phyloP scores from a whole-genome alignment of 92 coral and sea anemone species.

The Actinostola sp. region DNA sequence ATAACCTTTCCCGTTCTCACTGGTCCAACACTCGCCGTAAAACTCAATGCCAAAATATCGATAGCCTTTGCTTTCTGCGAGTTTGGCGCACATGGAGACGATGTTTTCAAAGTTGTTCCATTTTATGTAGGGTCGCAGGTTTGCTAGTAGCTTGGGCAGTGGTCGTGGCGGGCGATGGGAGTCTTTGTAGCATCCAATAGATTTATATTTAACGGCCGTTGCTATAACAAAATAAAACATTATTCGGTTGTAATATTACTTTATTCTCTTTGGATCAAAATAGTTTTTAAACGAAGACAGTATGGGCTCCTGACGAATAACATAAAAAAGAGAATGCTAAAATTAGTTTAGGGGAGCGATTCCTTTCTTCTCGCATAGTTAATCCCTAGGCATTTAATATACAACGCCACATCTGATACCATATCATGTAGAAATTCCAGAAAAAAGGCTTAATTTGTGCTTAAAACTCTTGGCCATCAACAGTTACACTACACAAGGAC shows the following conservation, averaged over 20 bases:
- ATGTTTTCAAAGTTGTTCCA: conserved; percentile 65
- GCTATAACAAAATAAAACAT: too few species aligned
- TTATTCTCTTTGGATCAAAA: background rate
- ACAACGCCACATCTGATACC: too few species aligned
- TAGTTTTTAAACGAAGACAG: background rate
- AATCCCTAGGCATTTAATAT: too few species aligned
- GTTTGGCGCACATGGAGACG: conserved; percentile 66
- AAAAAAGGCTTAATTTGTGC: too few species aligned
- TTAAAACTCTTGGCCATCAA: too few species aligned
- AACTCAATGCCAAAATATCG: conserved; percentile 78
- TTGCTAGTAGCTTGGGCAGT: conserved; percentile 20
- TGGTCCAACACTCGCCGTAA: conserved; percentile 87
- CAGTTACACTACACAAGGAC: too few species aligned
- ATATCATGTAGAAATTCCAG: too few species aligned
- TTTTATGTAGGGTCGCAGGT: conserved; percentile 25
- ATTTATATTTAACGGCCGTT: background rate
- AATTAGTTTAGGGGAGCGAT: too few species aligned
- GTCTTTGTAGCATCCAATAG: conserved; percentile 24
- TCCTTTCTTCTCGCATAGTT: too few species aligned
- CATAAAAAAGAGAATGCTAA: too few species aligned
- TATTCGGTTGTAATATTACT: too few species aligned
- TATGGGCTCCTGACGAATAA: too few species aligned
- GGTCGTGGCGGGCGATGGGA: conserved; percentile 14
- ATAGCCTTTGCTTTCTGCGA: conserved; percentile 51
- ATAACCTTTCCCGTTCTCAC: conserved; percentile 36